Evolutionary conservation across 35 echinoderm and acorn worm species (phyloP).

Genomic region (Apostichopus californicus): DNA sequence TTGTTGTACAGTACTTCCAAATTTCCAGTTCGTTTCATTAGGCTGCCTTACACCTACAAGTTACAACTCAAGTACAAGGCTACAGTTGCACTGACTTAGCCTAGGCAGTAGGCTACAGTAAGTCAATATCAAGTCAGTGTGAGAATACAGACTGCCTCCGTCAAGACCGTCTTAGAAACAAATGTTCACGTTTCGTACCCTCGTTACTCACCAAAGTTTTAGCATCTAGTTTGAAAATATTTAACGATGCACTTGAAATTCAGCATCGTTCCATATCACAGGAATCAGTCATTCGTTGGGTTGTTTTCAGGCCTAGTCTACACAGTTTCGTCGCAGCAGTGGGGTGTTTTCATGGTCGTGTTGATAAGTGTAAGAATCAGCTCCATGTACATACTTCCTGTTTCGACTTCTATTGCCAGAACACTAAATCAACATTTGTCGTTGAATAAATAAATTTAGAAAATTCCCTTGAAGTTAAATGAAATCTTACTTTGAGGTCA

Average conservation of each 20-base stretch:
- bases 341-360: slow-evolving; percentile 11
- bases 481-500: too few species aligned
- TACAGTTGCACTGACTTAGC: too few species aligned
- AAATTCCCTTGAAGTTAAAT: too few species aligned
- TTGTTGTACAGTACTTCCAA: too few species aligned
- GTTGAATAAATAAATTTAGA: too few species aligned
- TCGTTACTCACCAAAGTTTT: background rate
- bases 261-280: background rate
- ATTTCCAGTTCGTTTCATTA: too few species aligned
- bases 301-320: background rate
- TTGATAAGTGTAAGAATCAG: background rate
- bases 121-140: too few species aligned
- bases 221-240: background rate
- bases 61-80: too few species aligned
- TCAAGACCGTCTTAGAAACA: background rate
- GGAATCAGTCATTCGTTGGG: background rate
- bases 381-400: slow-evolving; percentile 21
- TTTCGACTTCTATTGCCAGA: slow-evolving; percentile 10
- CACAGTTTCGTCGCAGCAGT: background rate
- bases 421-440: background rate
- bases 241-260: background rate
- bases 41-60: too few species aligned
- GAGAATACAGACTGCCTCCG: too few species aligned
- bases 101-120: too few species aligned
- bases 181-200: background rate